Evolutionary conservation across 2,888 invertebrate genomes (phyloP).

Genomic region (Pterostichus madidus): DNA sequence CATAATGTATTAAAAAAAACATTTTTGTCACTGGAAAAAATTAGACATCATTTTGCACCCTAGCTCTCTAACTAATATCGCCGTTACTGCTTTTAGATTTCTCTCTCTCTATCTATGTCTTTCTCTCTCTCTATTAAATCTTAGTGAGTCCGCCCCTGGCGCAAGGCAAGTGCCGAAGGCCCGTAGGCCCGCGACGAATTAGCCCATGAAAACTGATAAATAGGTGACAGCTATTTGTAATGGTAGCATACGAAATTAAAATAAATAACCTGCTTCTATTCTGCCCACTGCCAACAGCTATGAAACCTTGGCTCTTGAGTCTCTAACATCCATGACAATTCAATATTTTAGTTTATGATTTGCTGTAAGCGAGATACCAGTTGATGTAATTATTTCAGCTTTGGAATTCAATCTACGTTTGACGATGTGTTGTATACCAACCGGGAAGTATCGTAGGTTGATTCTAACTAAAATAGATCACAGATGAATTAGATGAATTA

Average conservation of each 20-base stretch:
- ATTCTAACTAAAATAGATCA: background rate
- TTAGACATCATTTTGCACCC: too few relatives aligned
- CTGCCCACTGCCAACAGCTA: constrained; percentile 6
- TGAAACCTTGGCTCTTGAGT: background rate
- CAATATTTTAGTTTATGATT: constrained; percentile 58
- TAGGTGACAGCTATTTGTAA: constrained; percentile 66
- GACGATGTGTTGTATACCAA: background rate
- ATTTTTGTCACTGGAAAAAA: too few relatives aligned
- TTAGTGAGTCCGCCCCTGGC: too few relatives aligned
- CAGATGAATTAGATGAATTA: background rate
- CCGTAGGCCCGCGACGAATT: constrained; percentile 58
- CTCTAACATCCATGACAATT: constrained; percentile 59
- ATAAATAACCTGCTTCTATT: constrained; percentile 65
- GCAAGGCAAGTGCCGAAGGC: background rate
- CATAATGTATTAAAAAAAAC: too few relatives aligned
- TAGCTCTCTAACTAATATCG: too few relatives aligned
- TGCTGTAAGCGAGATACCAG: constrained; percentile 29
- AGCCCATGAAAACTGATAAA: constrained; percentile 66
- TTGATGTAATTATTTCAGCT: constrained; percentile 49
- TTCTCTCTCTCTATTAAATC: too few relatives aligned
- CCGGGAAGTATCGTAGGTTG: constrained; percentile 6
- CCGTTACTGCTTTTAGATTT: too few relatives aligned
- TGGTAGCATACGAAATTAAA: constrained; percentile 66
- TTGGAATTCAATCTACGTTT: constrained; percentile 38
- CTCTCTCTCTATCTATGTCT: too few relatives aligned